Evolutionary conservation across 1,140 invertebrate genomes (phyloP), one percentile per base, ranked within the genome.

Genomic region (Cherax quadricarinatus): DNA sequence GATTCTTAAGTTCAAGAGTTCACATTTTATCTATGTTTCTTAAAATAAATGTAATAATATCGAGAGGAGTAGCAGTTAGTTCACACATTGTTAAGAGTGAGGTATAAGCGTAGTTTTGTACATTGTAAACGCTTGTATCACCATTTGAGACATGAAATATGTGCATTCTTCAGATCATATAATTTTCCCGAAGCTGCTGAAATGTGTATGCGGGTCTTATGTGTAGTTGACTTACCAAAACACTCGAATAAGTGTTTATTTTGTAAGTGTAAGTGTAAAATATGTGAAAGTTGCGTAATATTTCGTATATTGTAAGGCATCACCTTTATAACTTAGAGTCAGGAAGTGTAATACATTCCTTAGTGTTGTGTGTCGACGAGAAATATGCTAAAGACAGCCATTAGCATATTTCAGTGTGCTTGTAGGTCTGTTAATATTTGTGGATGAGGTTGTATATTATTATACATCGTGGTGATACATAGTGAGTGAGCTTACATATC

Each of bases 321-420:
- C 66, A 30, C 80, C 4, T 51, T 81, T 16, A 16, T 60, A 18
- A 21, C 18, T 66, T 16, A 18, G 62, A 21, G 18, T 66, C 1
- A 16, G 12, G 62, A 16, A 60, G 16, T 60, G 57, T 60, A 9
- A 60, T 0, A 60, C 16, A 49, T 49, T 60, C 3, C 48, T 21
- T 51, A 30, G 21, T n/a, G 49, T 51, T 66, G 62, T 66, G 62
- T 66, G n/a, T 48, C 30, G 60, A 53, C n/a, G 81, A 60, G 81
- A 83, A 83, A 83, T 57, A 83, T 83, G 81, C 12, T 60, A 83
- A 66, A 66, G 21, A 57, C 81, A 83, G 81, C 81, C 81, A 83
- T 83, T 83, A 51, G 81, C 51, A 60, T 83, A 48, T 83, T 83
- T 83, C 81, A 24, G 80, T 10, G 80, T 82, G 80, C 53, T 51